Evolutionary conservation across 2,888 invertebrate genomes (phyloP), one percentile per base, ranked within the genome.

Genomic region (Coleophora flavipennella): DNA sequence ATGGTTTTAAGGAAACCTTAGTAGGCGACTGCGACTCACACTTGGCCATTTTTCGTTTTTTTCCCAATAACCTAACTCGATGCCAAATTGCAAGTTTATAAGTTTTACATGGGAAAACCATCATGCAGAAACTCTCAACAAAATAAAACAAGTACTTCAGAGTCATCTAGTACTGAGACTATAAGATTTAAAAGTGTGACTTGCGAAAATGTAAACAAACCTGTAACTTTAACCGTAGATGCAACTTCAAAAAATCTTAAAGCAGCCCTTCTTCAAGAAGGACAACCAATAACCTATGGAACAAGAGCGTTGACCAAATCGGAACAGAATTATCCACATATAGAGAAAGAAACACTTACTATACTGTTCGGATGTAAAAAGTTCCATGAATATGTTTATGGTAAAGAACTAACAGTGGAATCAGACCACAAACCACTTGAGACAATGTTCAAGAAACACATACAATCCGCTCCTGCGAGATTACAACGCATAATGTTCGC

Each of bases 291-390:
- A 20, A 10, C 31, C 9, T 39, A 27, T 39, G 39, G 35, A 11
- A 36, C 40, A 12, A 20, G 27, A 13, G 31, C 36, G 8, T 29
- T 40, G 8, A 36, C 36, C 10, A 11, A 8, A 2, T 26, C 33
- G 13, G 36, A 40, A 33, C 20, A 26, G 8, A 9, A 32, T 7
- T 36, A 33, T 27, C 13, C 32, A 10, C 40, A 40, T 10, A 40
- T 40, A 8, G 35, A 40, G 4, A 40, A 40, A 12, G 36, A 40
- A 32, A 31, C 12, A 20, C 28, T 36, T 9, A 28, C 36, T 1
- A 35, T 40, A 26, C 9, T 36, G 14, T 40, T 33, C 29, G 40
- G 31, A 9, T 40, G 40, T 13, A 36, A 12, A 7, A 40, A 36
- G 32, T 35, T 40, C 27, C 20, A 36, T 13, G 11, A 34, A 14